Conservation (phyloP, 2,113 vertebrate genomes). For the Isurus oxyrinchus region DNA sequence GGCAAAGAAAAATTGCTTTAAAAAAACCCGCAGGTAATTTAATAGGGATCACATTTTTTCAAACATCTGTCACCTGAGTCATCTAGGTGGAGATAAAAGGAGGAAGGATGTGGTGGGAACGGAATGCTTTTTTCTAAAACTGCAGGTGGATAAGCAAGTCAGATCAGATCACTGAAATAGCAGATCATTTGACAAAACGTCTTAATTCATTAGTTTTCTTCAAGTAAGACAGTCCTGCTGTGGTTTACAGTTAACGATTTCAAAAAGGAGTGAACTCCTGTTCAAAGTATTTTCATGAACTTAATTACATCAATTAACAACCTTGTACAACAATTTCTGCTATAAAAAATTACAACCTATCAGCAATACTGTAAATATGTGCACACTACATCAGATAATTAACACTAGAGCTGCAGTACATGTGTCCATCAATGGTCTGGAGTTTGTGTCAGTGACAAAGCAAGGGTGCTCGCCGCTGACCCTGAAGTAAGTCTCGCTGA, state of each 20-base stretch:
- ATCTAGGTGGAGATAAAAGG: slow-evolving; percentile 27
- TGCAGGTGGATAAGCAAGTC: slow-evolving; percentile 28
- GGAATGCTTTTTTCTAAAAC: slow-evolving; percentile 33
- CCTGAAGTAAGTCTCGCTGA: neutral
- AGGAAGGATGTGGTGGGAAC: slow-evolving; percentile 35
- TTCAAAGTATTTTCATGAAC: neutral
- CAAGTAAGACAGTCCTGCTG: neutral
- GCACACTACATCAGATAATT: neutral
- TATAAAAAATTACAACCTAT: neutral
- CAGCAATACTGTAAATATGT: neutral
- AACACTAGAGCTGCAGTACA: neutral
- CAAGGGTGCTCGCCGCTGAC: neutral
- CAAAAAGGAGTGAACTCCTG: neutral
- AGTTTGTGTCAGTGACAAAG: neutral
- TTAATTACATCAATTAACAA: neutral
- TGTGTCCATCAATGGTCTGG: neutral
- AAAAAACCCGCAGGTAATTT: neutral
- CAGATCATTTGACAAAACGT: neutral
- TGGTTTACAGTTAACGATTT: neutral
- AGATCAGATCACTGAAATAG: slow-evolving; percentile 8
- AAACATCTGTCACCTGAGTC: slow-evolving; percentile 35
- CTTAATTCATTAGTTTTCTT: neutral
- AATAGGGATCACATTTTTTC: neutral
- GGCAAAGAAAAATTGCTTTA: neutral
- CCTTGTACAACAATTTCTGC: neutral